These are phyloP conservation scores for Pseudococcus jackbeardsleyi DNA, from an alignment of 2,888 invertebrate genomes.

Conservation along the genomic window DNA sequence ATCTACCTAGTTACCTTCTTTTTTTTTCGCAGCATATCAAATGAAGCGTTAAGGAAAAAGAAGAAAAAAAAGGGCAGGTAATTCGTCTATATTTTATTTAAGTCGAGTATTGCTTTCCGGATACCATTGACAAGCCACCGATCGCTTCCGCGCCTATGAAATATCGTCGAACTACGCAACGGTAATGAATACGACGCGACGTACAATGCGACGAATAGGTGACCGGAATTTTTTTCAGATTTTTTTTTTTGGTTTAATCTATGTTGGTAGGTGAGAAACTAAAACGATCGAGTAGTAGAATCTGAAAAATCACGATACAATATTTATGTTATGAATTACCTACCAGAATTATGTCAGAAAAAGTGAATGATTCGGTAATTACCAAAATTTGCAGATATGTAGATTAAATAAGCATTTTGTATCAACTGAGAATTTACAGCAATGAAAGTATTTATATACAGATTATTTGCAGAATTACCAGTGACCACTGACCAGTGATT, in stretches of 20 bases:
- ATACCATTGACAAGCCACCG: not conserved
- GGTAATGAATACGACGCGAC: not conserved
- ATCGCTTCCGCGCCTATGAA: not conserved
- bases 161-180: not conserved
- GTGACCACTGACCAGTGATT: no score
- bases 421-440: no score
- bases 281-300: no score
- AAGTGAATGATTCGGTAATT: no score
- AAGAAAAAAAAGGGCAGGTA: not conserved
- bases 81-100: not conserved
- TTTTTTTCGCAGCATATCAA: not conserved
- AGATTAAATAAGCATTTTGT: no score
- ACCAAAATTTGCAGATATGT: no score
- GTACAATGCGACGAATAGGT: not conserved
- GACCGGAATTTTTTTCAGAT: not conserved
- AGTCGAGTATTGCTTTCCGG: not conserved
- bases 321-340: no score
- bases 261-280: no score
- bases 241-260: not conserved
- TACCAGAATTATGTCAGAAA: no score
- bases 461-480: no score
- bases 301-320: no score
- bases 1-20: not conserved
- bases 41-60: not conserved
- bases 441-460: no score